phyloP scores from a whole-genome alignment of 2,797 vertebrate species.

The Zenarchopterus dispar region DNA sequence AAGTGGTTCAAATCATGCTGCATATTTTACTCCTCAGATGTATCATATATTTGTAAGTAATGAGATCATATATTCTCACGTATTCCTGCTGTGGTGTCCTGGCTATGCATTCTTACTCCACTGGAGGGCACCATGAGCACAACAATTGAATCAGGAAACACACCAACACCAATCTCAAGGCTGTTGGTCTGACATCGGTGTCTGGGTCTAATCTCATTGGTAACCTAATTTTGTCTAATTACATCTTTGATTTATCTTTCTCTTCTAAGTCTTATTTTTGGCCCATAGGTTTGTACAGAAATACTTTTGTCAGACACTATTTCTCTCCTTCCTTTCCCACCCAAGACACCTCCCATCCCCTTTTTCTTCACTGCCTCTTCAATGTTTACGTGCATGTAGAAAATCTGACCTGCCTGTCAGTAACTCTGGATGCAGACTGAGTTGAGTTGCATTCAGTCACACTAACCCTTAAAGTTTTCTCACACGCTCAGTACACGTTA shows the following conservation, averaged over 20 bases:
- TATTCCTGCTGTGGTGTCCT: constrained; percentile 49
- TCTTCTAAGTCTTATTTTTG: constrained; percentile 20
- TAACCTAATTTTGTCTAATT: constrained; percentile 26
- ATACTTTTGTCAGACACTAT: neutral
- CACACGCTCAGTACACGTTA: neutral
- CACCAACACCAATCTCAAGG: constrained; percentile 7
- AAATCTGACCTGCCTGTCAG: constrained; percentile 27
- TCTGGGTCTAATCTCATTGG: constrained; percentile 21
- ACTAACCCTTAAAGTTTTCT: constrained; percentile 1
- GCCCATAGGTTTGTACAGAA: constrained; percentile 7
- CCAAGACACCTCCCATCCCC: constrained; percentile 17
- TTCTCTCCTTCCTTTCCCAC: constrained; percentile 5
- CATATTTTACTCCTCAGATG: constrained; percentile 5
- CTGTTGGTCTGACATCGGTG: constrained; percentile 29
- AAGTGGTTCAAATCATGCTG: constrained; percentile 20
- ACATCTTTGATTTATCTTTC: constrained; percentile 30
- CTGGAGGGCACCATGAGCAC: constrained; percentile 56
- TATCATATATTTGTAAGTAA: too few species aligned
- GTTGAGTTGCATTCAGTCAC: neutral
- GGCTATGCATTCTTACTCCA: constrained; percentile 41
- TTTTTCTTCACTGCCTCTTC: constrained; percentile 19
- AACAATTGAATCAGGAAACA: constrained; percentile 13
- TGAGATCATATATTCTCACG: neutral
- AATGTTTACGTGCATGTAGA: constrained; percentile 54
- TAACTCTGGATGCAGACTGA: constrained; percentile 13